Evolutionary conservation across 2,797 vertebrate genomes (phyloP), one percentile per base, ranked within the genome.

Genomic region (Mallotus villosus): DNA sequence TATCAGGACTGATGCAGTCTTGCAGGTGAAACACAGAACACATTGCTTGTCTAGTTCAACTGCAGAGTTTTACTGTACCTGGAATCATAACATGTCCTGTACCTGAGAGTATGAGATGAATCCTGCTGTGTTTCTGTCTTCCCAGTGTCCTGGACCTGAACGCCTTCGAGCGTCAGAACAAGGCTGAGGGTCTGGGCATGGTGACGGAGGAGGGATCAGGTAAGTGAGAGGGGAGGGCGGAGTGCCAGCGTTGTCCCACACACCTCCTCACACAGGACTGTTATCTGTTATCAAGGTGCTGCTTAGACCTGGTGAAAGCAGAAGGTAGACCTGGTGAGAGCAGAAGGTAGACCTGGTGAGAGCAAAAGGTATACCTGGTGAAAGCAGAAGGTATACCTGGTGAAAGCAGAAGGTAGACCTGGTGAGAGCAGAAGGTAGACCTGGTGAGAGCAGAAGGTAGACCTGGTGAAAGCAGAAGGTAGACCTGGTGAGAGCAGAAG

Each of bases 121-220:
- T 51, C 19, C 1, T 79, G 3, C 75, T 85, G 29, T 72, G 1
- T 91, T 83, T 53, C 7, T 68, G 3, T 9, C 14, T 16, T 37
- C 9, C 41, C 89, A 99, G 97, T 80, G 96, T 99, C 84, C 92
- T 99, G 91, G 97, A 99, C 86, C 90, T 99, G 90, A 99, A 99
- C 86, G 98, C 98, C 0, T 99, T 99, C 90, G 98, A 99, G 91
- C 96, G 98, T 81, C 97, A 99, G 89, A 99, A 99, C 84, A 99
- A 99, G 94, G 96, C 98, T 0, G 97, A 98, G 93, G 97, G 98
- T 86, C 91, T 99, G 84, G 98, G 98, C 67, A 99, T 99, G 98
- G 97, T 99, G 66, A 99, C 98, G 70, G 98, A 99, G 89, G 98
- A 99, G 86, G 98, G 98, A 89, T 98, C 97, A 89, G 95, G 98